Conservation (phyloP, 2,113 vertebrate genomes). For the Phylloscopus trochiloides region DNA sequence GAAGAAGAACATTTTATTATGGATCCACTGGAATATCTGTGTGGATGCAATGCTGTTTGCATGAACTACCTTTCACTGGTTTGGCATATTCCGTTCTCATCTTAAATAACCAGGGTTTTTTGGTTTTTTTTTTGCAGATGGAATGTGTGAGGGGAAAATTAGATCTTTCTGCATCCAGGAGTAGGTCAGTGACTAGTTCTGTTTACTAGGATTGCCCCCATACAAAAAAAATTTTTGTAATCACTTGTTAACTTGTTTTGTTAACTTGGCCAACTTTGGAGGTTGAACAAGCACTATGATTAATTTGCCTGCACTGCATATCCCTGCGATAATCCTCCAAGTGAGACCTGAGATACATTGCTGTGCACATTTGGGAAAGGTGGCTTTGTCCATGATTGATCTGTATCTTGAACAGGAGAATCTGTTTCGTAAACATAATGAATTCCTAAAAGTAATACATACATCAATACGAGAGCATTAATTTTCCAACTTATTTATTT, state of each 20-base stretch:
- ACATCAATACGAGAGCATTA: background rate
- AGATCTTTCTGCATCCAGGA: background rate
- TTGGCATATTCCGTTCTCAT: background rate
- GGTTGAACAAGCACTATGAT: background rate
- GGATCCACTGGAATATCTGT: background rate
- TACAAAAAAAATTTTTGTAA: background rate
- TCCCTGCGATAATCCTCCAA: background rate
- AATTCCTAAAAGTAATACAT: background rate
- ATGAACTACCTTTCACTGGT: background rate
- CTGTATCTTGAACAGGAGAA: background rate
- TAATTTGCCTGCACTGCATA: background rate
- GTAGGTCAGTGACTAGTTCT: background rate
- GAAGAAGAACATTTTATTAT: background rate
- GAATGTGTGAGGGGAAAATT: background rate
- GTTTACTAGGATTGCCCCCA: background rate
- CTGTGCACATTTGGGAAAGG: background rate
- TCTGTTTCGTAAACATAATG: background rate
- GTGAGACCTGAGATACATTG: background rate
- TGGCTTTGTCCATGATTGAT: background rate
- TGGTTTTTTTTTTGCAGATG: background rate
- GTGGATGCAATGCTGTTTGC: background rate
- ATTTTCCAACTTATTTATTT: background rate
- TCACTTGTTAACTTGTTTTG: background rate
- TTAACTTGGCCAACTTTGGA: background rate
- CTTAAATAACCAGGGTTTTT: background rate